phyloP scores from a whole-genome alignment of 2,888 invertebrate genomes.

The Limulus polyphemus region DNA sequence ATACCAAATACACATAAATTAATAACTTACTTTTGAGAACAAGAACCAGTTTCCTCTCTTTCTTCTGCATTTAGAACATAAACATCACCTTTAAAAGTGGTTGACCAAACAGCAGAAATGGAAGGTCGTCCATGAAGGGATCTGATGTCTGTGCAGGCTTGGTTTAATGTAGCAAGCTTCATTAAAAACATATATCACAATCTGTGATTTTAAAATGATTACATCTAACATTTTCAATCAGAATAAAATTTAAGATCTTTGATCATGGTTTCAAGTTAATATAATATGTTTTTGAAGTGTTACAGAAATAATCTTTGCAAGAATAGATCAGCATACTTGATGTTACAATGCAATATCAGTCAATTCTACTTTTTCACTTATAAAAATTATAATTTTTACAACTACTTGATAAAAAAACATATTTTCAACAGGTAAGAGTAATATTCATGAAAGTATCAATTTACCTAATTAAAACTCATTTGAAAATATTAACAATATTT shows the following conservation, averaged over 20 bases:
- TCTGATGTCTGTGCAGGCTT: constrained; percentile 59
- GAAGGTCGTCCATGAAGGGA: constrained; percentile 56
- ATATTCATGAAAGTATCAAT: too few relatives aligned
- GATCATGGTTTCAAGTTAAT: too few relatives aligned
- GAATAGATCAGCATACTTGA: background rate
- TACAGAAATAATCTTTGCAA: background rate
- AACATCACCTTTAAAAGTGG: constrained; percentile 64
- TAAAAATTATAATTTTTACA: too few relatives aligned
- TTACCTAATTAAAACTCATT: too few relatives aligned
- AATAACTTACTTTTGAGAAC: constrained; percentile 12
- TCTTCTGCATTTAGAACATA: constrained; percentile 63
- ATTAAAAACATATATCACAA: constrained; percentile 11
- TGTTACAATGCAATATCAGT: background rate
- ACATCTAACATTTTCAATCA: too few relatives aligned
- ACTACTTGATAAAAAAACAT: too few relatives aligned
- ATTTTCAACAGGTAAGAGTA: too few relatives aligned
- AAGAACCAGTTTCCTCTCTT: constrained; percentile 47
- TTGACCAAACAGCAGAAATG: constrained; percentile 60
- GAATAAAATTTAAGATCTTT: too few relatives aligned
- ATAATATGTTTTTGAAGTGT: too few relatives aligned
- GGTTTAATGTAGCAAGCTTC: constrained; percentile 29
- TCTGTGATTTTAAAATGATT: background rate
- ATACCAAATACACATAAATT: too few relatives aligned
- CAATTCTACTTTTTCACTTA: background rate
- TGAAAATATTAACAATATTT: too few relatives aligned